phyloP scores from a whole-genome alignment of 2,888 invertebrate species.

The Trisateles emortualis region DNA sequence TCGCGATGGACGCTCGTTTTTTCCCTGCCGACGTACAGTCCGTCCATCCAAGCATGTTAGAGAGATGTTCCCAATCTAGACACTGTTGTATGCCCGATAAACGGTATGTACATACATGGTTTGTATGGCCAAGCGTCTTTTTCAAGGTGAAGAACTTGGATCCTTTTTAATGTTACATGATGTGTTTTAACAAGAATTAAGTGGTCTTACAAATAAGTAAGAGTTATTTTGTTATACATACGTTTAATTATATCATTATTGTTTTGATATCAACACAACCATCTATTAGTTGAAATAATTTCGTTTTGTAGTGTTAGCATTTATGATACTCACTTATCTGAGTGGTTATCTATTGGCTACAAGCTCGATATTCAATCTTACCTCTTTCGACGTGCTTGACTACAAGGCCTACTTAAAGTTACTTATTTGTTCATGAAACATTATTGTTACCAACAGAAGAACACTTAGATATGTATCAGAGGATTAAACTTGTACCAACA shows the following conservation, averaged over 20 bases:
- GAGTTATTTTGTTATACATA: no score
- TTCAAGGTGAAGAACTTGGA: no score
- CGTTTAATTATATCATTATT: no score
- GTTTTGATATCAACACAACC: no score
- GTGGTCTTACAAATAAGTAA: no score
- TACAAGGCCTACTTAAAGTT: conserved; percentile 3
- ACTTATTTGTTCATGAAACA: conserved; percentile 6
- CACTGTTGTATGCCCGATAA: conserved; percentile 28
- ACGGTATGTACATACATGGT: conserved; percentile 34
- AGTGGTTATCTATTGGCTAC: background rate
- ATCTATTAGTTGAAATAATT: no score
- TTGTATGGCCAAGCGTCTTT: no score
- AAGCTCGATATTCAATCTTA: background rate
- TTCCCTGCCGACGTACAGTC: conserved; percentile 52
- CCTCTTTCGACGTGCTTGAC: background rate
- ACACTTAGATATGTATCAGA: conserved; percentile 9
- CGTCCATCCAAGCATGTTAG: conserved; percentile 51
- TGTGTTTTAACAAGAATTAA: no score
- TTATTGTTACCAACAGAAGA: conserved; percentile 1
- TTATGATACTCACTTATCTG: background rate
- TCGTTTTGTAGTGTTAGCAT: no score
- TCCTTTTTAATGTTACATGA: no score
- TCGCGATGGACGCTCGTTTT: conserved; percentile 58
- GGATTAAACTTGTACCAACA: conserved; percentile 3
- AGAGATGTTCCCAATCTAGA: conserved; percentile 43